Evolutionary conservation across 2,797 vertebrate species (phyloP).

Genomic region (Enteromius afrohamiltoni): DNA sequence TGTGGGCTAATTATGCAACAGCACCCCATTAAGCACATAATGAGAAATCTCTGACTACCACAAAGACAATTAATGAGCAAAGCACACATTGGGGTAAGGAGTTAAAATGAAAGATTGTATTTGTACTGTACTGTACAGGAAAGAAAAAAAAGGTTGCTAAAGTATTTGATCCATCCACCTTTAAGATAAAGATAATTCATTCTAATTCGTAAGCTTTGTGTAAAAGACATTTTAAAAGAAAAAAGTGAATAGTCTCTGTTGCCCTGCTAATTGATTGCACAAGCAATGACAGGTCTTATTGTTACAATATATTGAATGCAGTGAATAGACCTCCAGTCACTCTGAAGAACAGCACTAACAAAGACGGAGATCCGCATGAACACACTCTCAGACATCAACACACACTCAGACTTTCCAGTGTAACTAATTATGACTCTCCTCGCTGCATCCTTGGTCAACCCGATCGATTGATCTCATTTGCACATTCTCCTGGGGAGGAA

Average conservation of each 20-base stretch:
- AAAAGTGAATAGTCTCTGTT: not conserved
- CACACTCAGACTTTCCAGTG: not conserved
- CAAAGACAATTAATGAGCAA: slow-evolving; percentile 40
- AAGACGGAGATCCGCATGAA: slow-evolving; percentile 23
- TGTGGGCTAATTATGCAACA: slow-evolving; percentile 54
- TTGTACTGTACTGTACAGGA: not conserved
- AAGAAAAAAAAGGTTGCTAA: not conserved
- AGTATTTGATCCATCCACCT: not conserved
- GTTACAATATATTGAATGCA: not conserved
- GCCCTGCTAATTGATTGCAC: not conserved
- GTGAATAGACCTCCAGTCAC: not conserved
- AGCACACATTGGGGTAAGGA: slow-evolving; percentile 34
- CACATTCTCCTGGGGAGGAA: slow-evolving; percentile 22
- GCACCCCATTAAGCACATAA: slow-evolving; percentile 44
- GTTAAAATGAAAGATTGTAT: not conserved
- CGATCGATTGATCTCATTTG: slow-evolving; percentile 25
- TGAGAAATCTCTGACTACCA: slow-evolving; percentile 40
- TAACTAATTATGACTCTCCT: slow-evolving; percentile 23
- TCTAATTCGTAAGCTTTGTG: not conserved
- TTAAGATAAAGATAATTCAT: not conserved
- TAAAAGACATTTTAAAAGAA: not conserved
- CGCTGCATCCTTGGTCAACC: slow-evolving; percentile 3
- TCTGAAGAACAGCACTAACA: not conserved
- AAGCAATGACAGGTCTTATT: not conserved
- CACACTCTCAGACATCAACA: slow-evolving; percentile 7